Base-by-base conservation (phyloP, 2,113 vertebrate genomes). In the Euleptes europaea region DNA sequence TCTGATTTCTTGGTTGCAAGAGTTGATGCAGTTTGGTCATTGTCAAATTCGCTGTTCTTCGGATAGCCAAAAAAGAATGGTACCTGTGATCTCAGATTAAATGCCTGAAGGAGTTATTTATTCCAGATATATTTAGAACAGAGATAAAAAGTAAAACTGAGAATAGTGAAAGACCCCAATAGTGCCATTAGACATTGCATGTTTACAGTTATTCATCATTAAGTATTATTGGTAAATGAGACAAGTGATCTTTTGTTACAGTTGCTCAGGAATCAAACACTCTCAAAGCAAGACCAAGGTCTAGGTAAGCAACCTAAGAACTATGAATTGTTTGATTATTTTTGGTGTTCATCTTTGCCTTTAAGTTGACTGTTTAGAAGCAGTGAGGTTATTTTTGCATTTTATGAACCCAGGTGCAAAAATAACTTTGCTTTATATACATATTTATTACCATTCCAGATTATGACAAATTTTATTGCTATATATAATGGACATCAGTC, bases 281-380 rank as follows among this genome's bases (percentile, higher is more conserved):
- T 90, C 85, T 95, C 84, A 97, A 91, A 96, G 89, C 95, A 94
- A 96, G 97, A 92, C 97, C 96, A 93, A 95, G 97, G 90, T 97
- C 97, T 93, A 97, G 96, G 97, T 97, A 85, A 47, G 67, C 33
- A 35, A 85, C 13, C 7, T 28, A 54, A 57, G 38, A 78, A 70
- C 4, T 40, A 35, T 44, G 51, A 78, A 21, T 11, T n/a, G 15
- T 44, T 23, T 85, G 31, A 26, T 47, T 83, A 33, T 28, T 47
- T 1, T 60, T 19, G n/a, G 26, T 70, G 66, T 77, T 69, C 5
- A 26, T 23, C 2, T 51, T 78, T 78, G 6, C 17, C 33, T 83
- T 63, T 83, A n/a, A 47, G 19, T 31, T n/a, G 54, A 11, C 49
- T 71, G 1, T 73, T n/a, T 19, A 63, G 51, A 42, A 49, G 60